These are phyloP conservation scores for Macroramphosus scolopax DNA, from an alignment of 2,797 vertebrate genomes.

Conservation along the genomic window DNA sequence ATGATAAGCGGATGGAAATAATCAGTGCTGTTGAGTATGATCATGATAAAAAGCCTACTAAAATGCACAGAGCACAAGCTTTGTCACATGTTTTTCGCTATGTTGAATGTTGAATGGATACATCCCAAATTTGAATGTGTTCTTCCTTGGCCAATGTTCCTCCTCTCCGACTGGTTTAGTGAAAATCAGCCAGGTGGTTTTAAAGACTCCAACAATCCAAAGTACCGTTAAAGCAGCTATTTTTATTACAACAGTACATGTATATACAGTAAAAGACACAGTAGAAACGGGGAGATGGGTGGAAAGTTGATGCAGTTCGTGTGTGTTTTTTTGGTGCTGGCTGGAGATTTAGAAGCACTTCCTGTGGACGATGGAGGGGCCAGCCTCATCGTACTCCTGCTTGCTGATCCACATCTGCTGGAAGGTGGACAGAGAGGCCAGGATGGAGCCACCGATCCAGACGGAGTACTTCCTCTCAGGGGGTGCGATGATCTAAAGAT, in stretches of 20 bases:
- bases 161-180: too few species aligned
- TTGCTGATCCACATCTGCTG: constrained; percentile 99
- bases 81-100: too few species aligned
- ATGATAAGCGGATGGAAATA: too few species aligned
- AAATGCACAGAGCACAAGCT: too few species aligned
- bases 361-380: constrained; percentile 96
- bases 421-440: constrained; percentile 99
- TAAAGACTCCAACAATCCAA: constrained; percentile 12
- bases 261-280: constrained; percentile 80
- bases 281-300: constrained; percentile 70
- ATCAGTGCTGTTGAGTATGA: too few species aligned
- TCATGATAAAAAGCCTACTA: too few species aligned
- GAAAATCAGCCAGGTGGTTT: too few species aligned
- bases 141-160: too few species aligned
- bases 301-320: constrained; percentile 58
- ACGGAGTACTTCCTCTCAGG: constrained; percentile 98
- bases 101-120: too few species aligned
- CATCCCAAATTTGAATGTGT: too few species aligned
- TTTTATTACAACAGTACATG: constrained; percentile 81
- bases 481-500: constrained; percentile 92
- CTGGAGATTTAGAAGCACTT: constrained; percentile 93
- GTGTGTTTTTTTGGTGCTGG: constrained; percentile 35
- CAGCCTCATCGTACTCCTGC: constrained; percentile 97
- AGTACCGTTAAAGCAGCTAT: constrained; percentile 71
- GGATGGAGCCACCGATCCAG: constrained; percentile 98